Conservation (phyloP, 2,113 vertebrate genomes). For the Mesoclemmys tuberculata region DNA sequence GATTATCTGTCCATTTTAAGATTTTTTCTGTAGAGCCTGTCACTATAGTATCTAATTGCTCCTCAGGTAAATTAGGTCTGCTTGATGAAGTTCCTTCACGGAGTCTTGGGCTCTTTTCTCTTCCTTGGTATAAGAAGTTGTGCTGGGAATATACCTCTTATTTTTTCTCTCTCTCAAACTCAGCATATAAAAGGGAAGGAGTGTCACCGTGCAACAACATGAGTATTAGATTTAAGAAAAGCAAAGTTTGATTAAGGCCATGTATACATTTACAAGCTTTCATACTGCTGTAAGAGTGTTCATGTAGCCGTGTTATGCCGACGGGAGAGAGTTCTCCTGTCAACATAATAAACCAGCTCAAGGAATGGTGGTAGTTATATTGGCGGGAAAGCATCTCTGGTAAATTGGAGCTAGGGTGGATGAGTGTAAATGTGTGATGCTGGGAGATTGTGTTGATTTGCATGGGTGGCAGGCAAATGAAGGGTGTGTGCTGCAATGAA, state of each 20-base stretch:
- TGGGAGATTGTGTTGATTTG: neutral
- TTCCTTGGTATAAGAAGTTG: neutral
- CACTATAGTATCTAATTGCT: neutral
- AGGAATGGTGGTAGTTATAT: too few species aligned
- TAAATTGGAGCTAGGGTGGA: neutral
- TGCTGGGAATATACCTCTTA: rapidly evolving
- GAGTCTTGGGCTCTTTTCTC: neutral
- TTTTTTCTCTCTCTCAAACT: neutral
- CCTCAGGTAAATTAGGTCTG: neutral
- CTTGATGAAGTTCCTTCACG: neutral
- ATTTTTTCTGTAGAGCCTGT: neutral
- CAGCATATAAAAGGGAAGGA: neutral
- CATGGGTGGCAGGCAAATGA: neutral
- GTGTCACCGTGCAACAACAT: neutral
- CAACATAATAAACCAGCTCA: too few species aligned
- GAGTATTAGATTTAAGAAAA: neutral
- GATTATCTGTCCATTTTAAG: neutral
- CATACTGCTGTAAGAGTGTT: too few species aligned
- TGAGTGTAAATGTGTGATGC: neutral
- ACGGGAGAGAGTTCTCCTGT: too few species aligned
- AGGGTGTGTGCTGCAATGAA: neutral
- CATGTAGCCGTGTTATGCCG: too few species aligned
- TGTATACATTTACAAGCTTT: too few species aligned
- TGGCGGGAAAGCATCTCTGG: neutral
- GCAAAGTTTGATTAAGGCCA: neutral